Conservation (phyloP, 2,888 invertebrate species). For the Cacoxenus indagator region DNA sequence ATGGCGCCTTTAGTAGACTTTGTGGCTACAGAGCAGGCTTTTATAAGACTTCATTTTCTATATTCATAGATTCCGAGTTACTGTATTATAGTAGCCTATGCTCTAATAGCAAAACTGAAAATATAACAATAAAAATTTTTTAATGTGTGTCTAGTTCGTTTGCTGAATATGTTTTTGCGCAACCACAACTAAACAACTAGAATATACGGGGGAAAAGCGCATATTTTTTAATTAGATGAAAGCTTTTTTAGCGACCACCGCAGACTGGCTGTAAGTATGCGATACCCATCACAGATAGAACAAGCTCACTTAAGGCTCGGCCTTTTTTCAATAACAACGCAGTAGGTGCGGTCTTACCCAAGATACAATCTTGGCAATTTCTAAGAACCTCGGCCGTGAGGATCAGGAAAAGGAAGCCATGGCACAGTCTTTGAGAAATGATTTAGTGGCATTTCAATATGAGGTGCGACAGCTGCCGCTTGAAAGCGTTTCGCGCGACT, state of each 20-base stretch:
- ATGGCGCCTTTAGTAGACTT: neutral
- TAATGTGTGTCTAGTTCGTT: no score
- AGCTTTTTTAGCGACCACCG: neutral
- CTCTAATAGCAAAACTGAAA: no score
- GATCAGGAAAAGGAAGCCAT: neutral
- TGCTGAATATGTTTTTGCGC: no score
- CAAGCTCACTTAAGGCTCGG: neutral
- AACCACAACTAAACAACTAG: neutral
- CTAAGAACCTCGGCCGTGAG: neutral
- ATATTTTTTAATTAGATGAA: neutral
- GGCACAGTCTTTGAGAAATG: neutral
- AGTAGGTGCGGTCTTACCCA: neutral
- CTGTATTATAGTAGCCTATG: no score
- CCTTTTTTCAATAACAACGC: neutral
- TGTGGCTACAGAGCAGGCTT: neutral
- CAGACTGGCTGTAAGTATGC: slow-evolving; percentile 36
- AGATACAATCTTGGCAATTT: neutral
- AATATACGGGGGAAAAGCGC: neutral
- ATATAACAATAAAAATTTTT: no score
- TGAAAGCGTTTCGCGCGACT: no score
- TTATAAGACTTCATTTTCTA: neutral
- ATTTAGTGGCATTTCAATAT: neutral
- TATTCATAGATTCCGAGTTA: no score
- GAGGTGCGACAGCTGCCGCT: neutral
- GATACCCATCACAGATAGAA: neutral